Base-by-base conservation (phyloP, 2,113 vertebrate genomes). In the Pachyramphus minor region DNA sequence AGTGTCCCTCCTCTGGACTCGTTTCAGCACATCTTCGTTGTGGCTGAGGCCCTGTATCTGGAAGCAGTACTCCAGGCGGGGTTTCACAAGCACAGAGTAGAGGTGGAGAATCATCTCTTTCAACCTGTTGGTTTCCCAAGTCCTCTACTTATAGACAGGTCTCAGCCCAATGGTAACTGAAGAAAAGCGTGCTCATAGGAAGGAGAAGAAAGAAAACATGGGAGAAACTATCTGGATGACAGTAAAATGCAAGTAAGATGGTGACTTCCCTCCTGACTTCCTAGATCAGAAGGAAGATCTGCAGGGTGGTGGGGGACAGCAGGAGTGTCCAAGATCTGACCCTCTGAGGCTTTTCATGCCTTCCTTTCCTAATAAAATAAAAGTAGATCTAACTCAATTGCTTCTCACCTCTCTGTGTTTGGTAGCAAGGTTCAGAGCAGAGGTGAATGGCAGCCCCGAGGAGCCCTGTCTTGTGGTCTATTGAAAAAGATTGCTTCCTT, bases 51-150 rank as follows among this genome's bases (percentile, higher is more conserved):
- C 18, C 44, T 27, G 37, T 12, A 8, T 5, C 23, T 44, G 33
- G 18, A 52, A 6, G 11, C 59, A 11, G 22, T 59, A 11, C 28
- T 39, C 12, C 60, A 75, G 52, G 8, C 16, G 28, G 33, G 37
- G 12, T 45, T 28, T 60, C 69, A 82, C 23, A n/a, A 44, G 33
- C 23, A 30, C 62, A 82, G 33, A 37, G 23, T 0, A 37, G 37
- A 67, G 16, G 7, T 21, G 10, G 6, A 74, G 33, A 52, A 59
- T 39, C 18, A 15, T 19, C 27, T 67, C 33, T 20, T 53, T 67
- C 0, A 0, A 21, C 9, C 23, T n/a, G 5, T 6, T 60, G 27
- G 10, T 14, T 53, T 68, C 63, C 35, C 44, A 25, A 3, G 25
- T 22, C 49, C 44, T 86, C 33, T 80, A 33, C 25, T 69, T 33